Base-by-base conservation (phyloP, 2,888 invertebrate genomes). In the Limnephilus rhombicus region DNA sequence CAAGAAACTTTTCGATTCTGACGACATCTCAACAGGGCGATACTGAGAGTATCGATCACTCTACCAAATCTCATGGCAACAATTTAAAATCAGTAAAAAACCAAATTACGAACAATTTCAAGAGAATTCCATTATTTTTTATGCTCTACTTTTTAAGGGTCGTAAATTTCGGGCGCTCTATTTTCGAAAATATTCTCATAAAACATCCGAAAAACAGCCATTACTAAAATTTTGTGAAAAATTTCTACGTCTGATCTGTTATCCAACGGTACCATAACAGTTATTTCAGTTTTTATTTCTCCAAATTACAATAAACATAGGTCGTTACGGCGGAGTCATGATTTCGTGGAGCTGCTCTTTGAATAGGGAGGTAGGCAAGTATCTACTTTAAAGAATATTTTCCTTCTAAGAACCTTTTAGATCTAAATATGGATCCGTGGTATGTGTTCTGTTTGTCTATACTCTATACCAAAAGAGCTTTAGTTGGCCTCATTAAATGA, bases 241-340 rank as follows among this genome's bases (percentile, higher is more conserved):
- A 86, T 86, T 53, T 88, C 88, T 37, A 68, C 88, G 34, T 88
- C 68, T 68, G 29, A 68, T 86, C 24, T 86, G 31, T 88, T 80
- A 68, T 80, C 80, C 88, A 31, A 31, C 53, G 3, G 11, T 29
- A 31, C 68, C 29, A 88, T 88, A 88, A 88, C 53, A 80, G 37
- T 88, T 68, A 88, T 80, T 80, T 88, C 68, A 88, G 31, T 88
- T 80, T 88, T 88, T 88, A 88, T 88, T 31, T 68, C 34, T 34
- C 11, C 88, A 88, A 88, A 88, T 88, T 88, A 88, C 68, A 88
- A 88, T 88, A 88, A 88, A 88, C 88, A 88, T 88, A 31, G 88
- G 34, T 37, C 29, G 68, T 68, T 41, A 41, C n/a, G n/a, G 24
- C 24, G 24, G 68, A 68, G 68, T 24, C 24, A 68, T 24, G 68